Evolutionary conservation across 2,113 vertebrate species (phyloP).

Genomic region (Stegastes partitus): DNA sequence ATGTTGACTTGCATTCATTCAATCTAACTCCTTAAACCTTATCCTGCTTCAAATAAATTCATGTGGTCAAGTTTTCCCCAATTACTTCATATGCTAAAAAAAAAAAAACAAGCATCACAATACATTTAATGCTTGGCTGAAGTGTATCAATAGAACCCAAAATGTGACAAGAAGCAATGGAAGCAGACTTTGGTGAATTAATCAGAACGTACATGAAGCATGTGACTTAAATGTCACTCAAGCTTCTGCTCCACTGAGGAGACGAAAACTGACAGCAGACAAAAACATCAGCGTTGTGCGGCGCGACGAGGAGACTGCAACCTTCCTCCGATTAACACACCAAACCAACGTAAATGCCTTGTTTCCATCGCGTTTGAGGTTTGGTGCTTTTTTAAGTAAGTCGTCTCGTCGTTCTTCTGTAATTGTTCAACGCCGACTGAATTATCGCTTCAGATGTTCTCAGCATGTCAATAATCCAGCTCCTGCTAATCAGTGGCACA

Average conservation of each 20-base stretch:
- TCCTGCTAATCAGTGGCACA: neutral
- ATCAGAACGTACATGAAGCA: neutral
- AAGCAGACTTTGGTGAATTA: neutral
- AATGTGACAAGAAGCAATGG: neutral
- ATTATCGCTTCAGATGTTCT: neutral
- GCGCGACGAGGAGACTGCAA: too few relatives aligned
- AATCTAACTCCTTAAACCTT: too few relatives aligned
- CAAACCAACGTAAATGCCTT: neutral
- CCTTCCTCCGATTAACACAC: neutral
- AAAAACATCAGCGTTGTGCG: too few relatives aligned
- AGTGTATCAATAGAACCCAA: neutral
- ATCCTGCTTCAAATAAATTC: too few relatives aligned
- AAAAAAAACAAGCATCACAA: neutral
- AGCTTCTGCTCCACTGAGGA: neutral
- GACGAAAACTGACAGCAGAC: too few relatives aligned
- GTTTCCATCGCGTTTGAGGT: neutral
- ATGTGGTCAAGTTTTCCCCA: neutral
- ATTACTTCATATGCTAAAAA: too few relatives aligned
- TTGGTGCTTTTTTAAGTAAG: neutral
- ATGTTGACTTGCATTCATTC: neutral
- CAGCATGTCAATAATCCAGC: neutral
- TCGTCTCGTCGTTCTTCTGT: neutral
- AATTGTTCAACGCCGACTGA: neutral
- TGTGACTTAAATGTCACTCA: neutral
- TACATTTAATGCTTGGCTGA: neutral